Percentiles rank a stretch among this genome's conserved stretches.
These are phyloP conservation scores for Aquatica leii DNA, from an alignment of 2,888 invertebrate species.

Conservation along the genomic window DNA sequence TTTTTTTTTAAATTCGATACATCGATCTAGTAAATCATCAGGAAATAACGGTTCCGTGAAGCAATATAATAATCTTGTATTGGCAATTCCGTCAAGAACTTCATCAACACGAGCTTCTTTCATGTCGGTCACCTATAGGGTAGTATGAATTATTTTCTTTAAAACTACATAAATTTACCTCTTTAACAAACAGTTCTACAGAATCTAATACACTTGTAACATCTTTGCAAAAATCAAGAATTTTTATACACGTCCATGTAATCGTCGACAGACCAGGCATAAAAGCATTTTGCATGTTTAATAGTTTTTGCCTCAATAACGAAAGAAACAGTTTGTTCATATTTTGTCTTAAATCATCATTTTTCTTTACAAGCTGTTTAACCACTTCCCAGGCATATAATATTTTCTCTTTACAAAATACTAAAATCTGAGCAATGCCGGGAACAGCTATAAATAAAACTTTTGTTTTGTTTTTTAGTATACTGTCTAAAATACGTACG, in stretches of 20 bases:
- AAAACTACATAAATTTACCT: slow-evolving; percentile 55
- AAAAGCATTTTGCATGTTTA: slow-evolving; percentile 74
- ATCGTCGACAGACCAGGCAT: slow-evolving; percentile 79
- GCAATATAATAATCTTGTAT: slow-evolving; percentile 69
- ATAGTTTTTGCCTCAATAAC: slow-evolving; percentile 71
- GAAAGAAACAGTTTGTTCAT: slow-evolving; percentile 76
- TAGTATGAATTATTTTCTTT: too few relatives aligned
- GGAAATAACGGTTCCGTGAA: slow-evolving; percentile 71
- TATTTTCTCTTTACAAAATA: slow-evolving; percentile 76
- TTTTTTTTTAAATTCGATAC: background rate
- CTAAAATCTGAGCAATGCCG: slow-evolving; percentile 77
- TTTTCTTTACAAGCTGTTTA: slow-evolving; percentile 69
- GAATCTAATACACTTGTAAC: slow-evolving; percentile 67
- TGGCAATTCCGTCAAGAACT: slow-evolving; percentile 70
- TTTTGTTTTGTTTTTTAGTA: background rate
- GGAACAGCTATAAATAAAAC: slow-evolving; percentile 67
- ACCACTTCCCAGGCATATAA: slow-evolving; percentile 69
- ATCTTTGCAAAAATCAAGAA: slow-evolving; percentile 68
- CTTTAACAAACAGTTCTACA: slow-evolving; percentile 73
- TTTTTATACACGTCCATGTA: slow-evolving; percentile 83
- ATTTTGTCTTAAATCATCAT: slow-evolving; percentile 66
- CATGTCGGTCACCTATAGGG: slow-evolving; percentile 69
- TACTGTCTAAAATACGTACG: slow-evolving; percentile 58
- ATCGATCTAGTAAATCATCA: slow-evolving; percentile 52
- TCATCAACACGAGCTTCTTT: slow-evolving; percentile 79